Evolutionary conservation across 1,140 invertebrate genomes (phyloP).

Genomic region (Neodiprion pinetum): DNA sequence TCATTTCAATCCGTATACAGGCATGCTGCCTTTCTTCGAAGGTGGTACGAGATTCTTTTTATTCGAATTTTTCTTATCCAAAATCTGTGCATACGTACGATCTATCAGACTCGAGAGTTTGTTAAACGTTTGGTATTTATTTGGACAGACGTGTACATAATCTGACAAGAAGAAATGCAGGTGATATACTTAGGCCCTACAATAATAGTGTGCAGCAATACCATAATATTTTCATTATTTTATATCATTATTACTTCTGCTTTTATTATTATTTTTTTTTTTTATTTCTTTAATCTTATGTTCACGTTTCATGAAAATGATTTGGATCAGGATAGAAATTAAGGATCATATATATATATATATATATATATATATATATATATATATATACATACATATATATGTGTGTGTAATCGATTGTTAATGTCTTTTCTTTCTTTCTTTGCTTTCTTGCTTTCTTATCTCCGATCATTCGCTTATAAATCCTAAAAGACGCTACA

Average conservation of each 20-base stretch:
- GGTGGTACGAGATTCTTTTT: too few relatives aligned
- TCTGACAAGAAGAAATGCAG: constrained; percentile 7
- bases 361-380: neutral
- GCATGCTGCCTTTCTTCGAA: too few relatives aligned
- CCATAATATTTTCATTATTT: constrained; percentile 25
- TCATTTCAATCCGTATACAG: too few relatives aligned
- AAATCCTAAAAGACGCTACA: neutral
- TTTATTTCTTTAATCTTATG: constrained; percentile 16
- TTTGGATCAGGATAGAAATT: neutral
- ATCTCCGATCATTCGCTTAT: neutral
- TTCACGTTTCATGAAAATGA: constrained; percentile 20
- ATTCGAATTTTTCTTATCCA: too few relatives aligned
- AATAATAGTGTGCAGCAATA: constrained; percentile 34
- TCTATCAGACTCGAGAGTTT: neutral
- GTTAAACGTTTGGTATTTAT: constrained; percentile 7
- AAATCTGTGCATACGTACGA: too few relatives aligned
- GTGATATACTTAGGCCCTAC: constrained; percentile 44
- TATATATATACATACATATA: neutral
- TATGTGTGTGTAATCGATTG: neutral
- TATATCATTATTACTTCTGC: constrained; percentile 5
- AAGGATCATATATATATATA: constrained; percentile 8
- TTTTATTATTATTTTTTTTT: constrained; percentile 14
- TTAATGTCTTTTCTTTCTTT: neutral
- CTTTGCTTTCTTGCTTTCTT: neutral
- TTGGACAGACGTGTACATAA: constrained; percentile 7